phyloP scores from a whole-genome alignment of 2,113 vertebrate species.

The Catharus bicknelli region DNA sequence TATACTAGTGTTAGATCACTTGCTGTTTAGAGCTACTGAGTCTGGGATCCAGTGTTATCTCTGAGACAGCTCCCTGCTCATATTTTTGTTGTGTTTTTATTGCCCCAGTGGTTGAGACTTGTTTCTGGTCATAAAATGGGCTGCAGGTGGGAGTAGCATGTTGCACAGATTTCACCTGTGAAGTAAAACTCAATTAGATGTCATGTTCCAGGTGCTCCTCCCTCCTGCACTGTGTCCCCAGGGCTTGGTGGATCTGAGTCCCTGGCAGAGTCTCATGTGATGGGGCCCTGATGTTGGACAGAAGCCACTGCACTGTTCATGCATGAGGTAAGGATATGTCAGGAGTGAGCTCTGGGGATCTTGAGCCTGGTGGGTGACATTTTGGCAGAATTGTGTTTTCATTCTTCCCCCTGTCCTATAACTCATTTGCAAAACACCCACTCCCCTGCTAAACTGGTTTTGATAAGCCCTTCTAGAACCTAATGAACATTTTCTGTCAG shows the following conservation, averaged over 20 bases:
- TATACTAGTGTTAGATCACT: background rate
- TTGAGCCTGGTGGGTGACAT: background rate
- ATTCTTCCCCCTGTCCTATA: background rate
- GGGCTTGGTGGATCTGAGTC: background rate
- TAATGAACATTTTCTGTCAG: background rate
- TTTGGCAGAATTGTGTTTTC: background rate
- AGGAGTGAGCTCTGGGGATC: background rate
- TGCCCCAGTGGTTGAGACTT: background rate
- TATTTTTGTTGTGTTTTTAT: background rate
- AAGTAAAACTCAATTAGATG: background rate
- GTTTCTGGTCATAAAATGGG: background rate
- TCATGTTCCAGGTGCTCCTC: background rate
- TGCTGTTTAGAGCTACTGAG: background rate
- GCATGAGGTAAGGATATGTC: background rate
- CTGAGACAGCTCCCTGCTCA: background rate
- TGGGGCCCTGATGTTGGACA: rapidly evolving
- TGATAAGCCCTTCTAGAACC: background rate
- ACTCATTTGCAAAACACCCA: background rate
- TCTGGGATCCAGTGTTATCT: background rate
- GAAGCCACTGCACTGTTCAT: background rate
- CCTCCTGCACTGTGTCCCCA: background rate
- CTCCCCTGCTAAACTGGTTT: background rate
- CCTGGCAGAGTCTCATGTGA: background rate
- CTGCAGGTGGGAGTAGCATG: background rate
- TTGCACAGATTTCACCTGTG: background rate